phyloP scores from a whole-genome alignment of 2,888 invertebrate genomes.

The Sceliomorpha sp. region DNA sequence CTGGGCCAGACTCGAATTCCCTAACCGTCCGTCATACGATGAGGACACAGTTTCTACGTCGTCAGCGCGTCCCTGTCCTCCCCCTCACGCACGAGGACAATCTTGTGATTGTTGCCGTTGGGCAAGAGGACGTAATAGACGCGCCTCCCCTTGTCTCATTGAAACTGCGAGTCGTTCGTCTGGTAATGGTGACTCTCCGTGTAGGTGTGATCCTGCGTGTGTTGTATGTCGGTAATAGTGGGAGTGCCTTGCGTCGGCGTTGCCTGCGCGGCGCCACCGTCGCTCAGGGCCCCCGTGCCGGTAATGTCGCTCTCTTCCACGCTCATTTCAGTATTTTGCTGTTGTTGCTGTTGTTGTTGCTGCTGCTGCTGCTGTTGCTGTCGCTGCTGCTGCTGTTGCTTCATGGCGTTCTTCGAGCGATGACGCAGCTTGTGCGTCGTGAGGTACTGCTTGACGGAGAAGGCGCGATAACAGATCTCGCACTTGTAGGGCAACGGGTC shows the following conservation, averaged over 20 bases:
- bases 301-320: constrained; percentile 57
- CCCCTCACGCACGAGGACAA: constrained; percentile 73
- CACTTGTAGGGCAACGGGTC: constrained; percentile 82
- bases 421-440: constrained; percentile 84
- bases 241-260: no score
- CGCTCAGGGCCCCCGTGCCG: constrained; percentile 60
- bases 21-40: no score
- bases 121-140: constrained; percentile 79
- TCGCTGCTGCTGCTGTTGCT: constrained; percentile 65
- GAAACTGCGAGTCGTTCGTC: constrained; percentile 72
- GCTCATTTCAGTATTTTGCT: constrained; percentile 42
- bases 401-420: constrained; percentile 79
- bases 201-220: constrained; percentile 71
- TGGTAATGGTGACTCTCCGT: constrained; percentile 70
- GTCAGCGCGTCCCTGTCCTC: constrained; percentile 57
- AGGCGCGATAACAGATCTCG: constrained; percentile 83
- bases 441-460: constrained; percentile 84
- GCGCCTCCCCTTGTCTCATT: constrained; percentile 80
- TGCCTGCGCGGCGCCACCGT: constrained; percentile 62
- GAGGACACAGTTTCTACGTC: constrained; percentile 17
- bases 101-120: constrained; percentile 79
- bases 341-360: constrained; percentile 48
- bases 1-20: no score
- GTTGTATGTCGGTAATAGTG: constrained; percentile 75
- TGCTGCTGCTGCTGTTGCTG: no score